Evolutionary conservation across 2,888 invertebrate species (phyloP), one percentile per base, ranked within the genome.

Genomic region (Leptopterna dolabrata): DNA sequence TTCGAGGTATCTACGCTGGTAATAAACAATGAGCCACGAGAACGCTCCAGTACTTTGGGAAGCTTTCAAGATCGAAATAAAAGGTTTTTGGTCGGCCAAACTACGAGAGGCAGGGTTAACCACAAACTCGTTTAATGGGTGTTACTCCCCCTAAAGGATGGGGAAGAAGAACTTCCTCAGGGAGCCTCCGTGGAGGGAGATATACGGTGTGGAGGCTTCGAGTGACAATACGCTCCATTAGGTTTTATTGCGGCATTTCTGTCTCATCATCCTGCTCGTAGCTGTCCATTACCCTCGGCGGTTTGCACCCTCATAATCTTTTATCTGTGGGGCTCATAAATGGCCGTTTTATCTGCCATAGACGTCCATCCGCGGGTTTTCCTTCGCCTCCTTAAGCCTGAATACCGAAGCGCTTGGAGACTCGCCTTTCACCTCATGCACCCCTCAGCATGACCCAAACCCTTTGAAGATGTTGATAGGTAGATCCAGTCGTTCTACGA

Each of bases 191-290:
- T 14, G 36, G 7, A 27, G 78, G 78, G 78, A 70, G 83, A 83
- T 70, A 83, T 83, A 83, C 83, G 83, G 83, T 63, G 83, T 36
- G 55, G 83, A 63, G 83, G 71, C 43, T 27, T 30, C 70, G 41
- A 83, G 83, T 83, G 83, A 83, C 83, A 83, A 83, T 83, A 83
- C 71, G 83, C 41, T 41, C 83, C 83, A 83, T 83, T 83, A 83
- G 43, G 70, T 83, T 83, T 83, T 83, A 81, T 51, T 81, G 55
- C 81, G 47, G 81, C 47, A 63, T 83, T 83, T 83, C 83, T 71
- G 83, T 71, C 83, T 70, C 83, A 83, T 83, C 83, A 83, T 83
- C 71, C 45, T 43, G 70, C 71, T 43, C 83, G 27, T 30, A 70
- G 70, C 81, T 81, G 81, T 81, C 81, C 81, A 81, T 81, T 81